Percentiles rank a stretch among this genome's conserved stretches.
Evolutionary conservation across 2,797 vertebrate species (phyloP).

Genomic region (Manis pentadactyla): DNA sequence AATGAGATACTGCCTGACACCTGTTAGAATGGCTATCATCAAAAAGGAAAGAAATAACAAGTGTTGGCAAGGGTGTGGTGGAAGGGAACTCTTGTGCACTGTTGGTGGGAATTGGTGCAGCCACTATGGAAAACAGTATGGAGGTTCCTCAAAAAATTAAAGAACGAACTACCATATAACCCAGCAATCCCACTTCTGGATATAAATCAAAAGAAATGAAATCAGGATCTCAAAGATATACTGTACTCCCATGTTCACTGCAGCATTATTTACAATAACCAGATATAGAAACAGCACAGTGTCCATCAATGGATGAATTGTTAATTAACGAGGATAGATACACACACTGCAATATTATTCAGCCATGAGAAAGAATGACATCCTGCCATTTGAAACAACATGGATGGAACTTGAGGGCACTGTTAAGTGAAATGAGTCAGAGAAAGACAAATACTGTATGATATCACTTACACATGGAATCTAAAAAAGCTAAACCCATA

Average conservation of each 20-base stretch:
- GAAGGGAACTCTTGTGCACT: neutral
- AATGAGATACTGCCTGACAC: too few species aligned
- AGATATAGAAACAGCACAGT: neutral
- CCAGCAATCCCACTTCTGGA: neutral
- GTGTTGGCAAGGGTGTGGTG: neutral
- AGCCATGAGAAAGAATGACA: neutral
- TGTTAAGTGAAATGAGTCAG: neutral
- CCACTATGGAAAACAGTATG: neutral
- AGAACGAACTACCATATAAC: neutral
- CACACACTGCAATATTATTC: neutral
- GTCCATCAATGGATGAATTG: neutral
- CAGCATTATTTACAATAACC: neutral
- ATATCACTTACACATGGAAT: neutral
- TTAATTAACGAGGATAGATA: neutral
- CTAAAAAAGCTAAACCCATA: neutral
- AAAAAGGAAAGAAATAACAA: neutral
- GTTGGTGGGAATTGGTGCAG: neutral
- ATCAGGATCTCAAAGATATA: neutral
- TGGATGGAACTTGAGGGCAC: neutral
- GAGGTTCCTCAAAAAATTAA: neutral
- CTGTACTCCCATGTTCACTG: neutral
- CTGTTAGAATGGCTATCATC: neutral
- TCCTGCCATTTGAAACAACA: neutral
- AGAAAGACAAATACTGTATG: neutral
- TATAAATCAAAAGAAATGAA: neutral